These are phyloP conservation scores for Drosophila gunungcola DNA, from an alignment of 1,140 invertebrate species.

Conservation along the genomic window DNA sequence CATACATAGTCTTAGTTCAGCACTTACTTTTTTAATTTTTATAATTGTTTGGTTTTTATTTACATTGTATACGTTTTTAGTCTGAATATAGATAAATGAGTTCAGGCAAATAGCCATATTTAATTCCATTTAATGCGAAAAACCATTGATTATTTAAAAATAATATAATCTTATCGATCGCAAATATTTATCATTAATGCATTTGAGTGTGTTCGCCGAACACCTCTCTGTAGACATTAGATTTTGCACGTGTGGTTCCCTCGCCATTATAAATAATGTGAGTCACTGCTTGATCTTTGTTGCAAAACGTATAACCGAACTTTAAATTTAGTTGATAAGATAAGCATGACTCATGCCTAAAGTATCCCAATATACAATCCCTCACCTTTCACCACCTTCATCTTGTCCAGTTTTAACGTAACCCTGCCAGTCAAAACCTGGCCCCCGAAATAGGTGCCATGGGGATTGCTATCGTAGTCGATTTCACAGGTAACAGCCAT, in stretches of 20 bases:
- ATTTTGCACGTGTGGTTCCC: conserved; percentile 38
- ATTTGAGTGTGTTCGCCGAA: conserved; percentile 17
- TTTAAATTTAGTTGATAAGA: conserved; percentile 42
- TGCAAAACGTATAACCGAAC: conserved; percentile 24
- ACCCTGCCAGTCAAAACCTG: conserved; percentile 85
- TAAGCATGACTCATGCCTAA: conserved; percentile 43
- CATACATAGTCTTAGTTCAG: no score
- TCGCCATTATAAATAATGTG: conserved; percentile 43
- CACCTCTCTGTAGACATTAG: conserved; percentile 5
- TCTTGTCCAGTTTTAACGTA: conserved; percentile 83
- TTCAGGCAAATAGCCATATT: not conserved
- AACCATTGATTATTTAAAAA: conserved; percentile 53
- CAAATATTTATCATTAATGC: conserved; percentile 32
- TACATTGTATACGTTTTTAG: not conserved
- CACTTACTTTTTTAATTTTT: no score
- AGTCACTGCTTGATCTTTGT: conserved; percentile 36
- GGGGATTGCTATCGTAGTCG: conserved; percentile 85
- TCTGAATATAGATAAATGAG: not conserved
- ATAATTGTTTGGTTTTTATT: not conserved
- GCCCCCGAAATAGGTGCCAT: conserved; percentile 85
- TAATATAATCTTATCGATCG: conserved; percentile 49
- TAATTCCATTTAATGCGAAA: conserved; percentile 32
- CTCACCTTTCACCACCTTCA: conserved; percentile 85
- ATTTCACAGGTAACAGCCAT: conserved; percentile 77
- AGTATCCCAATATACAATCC: not conserved